Conservation (phyloP, 2,113 vertebrate genomes). For the Tragulus kanchil region DNA sequence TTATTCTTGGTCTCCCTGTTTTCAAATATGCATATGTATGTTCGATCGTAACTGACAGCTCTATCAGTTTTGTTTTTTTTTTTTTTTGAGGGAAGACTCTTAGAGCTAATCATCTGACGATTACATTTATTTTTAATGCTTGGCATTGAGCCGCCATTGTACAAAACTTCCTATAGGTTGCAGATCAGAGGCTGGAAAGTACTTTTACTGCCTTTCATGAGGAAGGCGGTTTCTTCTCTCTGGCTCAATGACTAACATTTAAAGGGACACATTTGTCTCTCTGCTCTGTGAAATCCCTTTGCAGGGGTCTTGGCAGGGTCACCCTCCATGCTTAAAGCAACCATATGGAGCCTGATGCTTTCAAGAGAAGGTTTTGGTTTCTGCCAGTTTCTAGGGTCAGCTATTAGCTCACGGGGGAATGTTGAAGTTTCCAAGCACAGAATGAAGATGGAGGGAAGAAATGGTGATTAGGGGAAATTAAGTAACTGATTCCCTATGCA, state of each 20-base stretch:
- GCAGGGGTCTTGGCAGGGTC: conserved; percentile 77
- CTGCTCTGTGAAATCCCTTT: conserved; percentile 74
- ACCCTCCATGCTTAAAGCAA: conserved; percentile 72
- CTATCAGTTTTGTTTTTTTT: background rate
- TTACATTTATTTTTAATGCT: conserved; percentile 83
- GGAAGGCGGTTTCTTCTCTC: conserved; percentile 58
- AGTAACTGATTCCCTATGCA: conserved; percentile 66
- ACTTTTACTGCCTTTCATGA: conserved; percentile 73
- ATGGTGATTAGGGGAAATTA: conserved; percentile 75
- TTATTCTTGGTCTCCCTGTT: conserved; percentile 73
- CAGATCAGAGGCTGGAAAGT: conserved; percentile 69
- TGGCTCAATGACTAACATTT: conserved; percentile 73
- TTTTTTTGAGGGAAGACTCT: conserved; percentile 80
- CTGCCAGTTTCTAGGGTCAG: conserved; percentile 79
- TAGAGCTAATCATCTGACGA: conserved; percentile 79
- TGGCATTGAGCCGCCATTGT: conserved; percentile 61
- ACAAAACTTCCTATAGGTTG: conserved; percentile 79
- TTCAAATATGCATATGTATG: conserved; percentile 78
- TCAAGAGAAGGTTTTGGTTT: conserved; percentile 80
- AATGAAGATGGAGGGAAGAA: conserved; percentile 72
- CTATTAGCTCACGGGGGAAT: conserved; percentile 71
- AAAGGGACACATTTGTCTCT: conserved; percentile 70
- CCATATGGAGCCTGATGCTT: conserved; percentile 81
- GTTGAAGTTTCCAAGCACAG: conserved; percentile 63
- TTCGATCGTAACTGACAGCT: conserved; percentile 74